phyloP scores from a whole-genome alignment of 2,888 invertebrate genomes.

The Laspeyria flexula region DNA sequence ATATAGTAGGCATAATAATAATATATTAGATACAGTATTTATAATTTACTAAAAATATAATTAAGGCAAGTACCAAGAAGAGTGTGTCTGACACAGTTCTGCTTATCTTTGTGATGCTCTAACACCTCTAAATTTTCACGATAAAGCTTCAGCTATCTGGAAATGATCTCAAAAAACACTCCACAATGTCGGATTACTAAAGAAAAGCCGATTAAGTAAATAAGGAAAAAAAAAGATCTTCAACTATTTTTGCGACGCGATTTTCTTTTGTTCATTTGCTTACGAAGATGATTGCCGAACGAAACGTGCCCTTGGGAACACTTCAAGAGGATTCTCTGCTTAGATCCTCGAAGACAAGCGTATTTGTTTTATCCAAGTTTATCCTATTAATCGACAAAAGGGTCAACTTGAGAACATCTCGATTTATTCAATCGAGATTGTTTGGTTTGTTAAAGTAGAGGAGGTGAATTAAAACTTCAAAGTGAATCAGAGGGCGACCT shows the following conservation, averaged over 20 bases:
- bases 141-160: constrained; percentile 22
- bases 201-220: constrained; percentile 27
- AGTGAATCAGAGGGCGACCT: constrained; percentile 20
- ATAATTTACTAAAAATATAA: too few relatives aligned
- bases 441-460: constrained; percentile 37
- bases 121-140: constrained; percentile 22
- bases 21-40: too few relatives aligned
- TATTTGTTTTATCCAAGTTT: constrained; percentile 49
- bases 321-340: constrained; percentile 13
- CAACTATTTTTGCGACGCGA: constrained; percentile 25
- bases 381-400: constrained; percentile 53
- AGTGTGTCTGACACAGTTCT: neutral
- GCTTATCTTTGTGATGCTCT: neutral
- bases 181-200: constrained; percentile 21
- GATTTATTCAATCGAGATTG: constrained; percentile 54
- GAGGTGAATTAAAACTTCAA: constrained; percentile 39
- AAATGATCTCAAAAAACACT: constrained; percentile 28
- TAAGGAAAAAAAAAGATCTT: constrained; percentile 23
- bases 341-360: constrained; percentile 16
- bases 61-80: neutral
- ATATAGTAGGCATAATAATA: too few relatives aligned
- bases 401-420: constrained; percentile 44
- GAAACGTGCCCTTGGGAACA: constrained; percentile 23
- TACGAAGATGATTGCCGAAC: constrained; percentile 28
- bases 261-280: constrained; percentile 41